A percentile compares a stretch with the other conserved stretches of the same genome.
These are phyloP conservation scores for Ormyrus rosae DNA, from an alignment of 2,888 invertebrate species.

Conservation along the genomic window DNA sequence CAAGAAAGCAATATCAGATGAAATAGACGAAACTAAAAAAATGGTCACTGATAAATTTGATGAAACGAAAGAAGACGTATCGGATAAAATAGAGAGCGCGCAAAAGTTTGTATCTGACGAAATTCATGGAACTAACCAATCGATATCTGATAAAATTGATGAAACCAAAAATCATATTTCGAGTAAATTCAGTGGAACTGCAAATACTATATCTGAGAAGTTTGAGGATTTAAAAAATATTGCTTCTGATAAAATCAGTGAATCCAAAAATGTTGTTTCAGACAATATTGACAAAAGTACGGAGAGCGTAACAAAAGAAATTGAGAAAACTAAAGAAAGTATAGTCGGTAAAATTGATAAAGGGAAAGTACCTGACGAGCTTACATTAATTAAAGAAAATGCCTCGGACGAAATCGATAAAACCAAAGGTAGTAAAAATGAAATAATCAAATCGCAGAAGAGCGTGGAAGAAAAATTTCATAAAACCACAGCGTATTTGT, in stretches of 20 bases:
- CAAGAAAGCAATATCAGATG: not conserved
- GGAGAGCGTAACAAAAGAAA: not conserved
- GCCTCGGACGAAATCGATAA: constrained; percentile 18
- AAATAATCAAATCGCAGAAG: not conserved
- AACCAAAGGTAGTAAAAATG: not conserved
- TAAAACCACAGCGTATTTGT: not conserved
- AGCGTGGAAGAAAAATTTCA: not conserved
- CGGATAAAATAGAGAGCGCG: not conserved
- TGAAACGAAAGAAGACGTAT: not conserved
- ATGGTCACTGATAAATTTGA: not conserved
- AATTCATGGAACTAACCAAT: not conserved
- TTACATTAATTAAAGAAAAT: not conserved
- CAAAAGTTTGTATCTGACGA: constrained; percentile 1
- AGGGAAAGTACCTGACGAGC: too few relatives aligned
- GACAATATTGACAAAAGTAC: not conserved
- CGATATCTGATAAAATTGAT: not conserved
- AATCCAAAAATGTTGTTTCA: too few relatives aligned
- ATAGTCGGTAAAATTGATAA: not conserved
- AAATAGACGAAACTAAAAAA: constrained; percentile 5
- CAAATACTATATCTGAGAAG: too few relatives aligned
- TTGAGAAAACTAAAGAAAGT: not conserved
- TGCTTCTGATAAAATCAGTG: too few relatives aligned
- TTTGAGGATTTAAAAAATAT: too few relatives aligned
- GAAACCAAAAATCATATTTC: not conserved
- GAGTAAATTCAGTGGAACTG: too few relatives aligned